These are phyloP conservation scores for Tetropium fuscum DNA, from an alignment of 2,888 invertebrate species.

Conservation along the genomic window DNA sequence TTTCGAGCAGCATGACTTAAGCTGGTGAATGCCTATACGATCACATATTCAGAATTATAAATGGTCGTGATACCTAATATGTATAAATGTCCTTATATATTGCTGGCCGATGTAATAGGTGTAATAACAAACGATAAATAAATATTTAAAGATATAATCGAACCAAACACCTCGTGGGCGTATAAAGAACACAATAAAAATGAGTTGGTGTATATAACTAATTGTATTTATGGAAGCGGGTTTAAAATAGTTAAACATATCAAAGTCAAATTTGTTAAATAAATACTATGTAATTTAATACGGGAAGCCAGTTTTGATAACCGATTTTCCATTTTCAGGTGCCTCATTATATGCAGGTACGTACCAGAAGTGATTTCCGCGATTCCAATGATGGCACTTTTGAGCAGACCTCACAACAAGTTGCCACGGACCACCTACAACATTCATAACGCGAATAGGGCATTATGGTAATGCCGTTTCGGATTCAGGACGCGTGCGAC, in stretches of 20 bases:
- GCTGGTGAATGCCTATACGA: too few species aligned
- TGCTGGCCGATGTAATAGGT: slow-evolving; percentile 4
- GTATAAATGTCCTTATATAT: slow-evolving; percentile 4
- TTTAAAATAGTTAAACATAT: slow-evolving; percentile 12
- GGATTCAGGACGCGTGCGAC: slow-evolving; percentile 44
- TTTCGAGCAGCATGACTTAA: too few species aligned
- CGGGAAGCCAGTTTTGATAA: slow-evolving; percentile 9
- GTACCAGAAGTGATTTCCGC: slow-evolving; percentile 40
- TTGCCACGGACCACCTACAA: slow-evolving; percentile 44
- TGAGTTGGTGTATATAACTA: slow-evolving; percentile 15
- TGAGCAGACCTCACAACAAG: slow-evolving; percentile 44
- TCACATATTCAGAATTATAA: too few species aligned
- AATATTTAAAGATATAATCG: slow-evolving; percentile 15
- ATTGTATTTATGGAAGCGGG: slow-evolving; percentile 16
- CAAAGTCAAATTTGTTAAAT: slow-evolving; percentile 20
- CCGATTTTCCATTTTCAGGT: background rate
- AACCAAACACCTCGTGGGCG: slow-evolving; percentile 5
- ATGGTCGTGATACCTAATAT: slow-evolving; percentile 14
- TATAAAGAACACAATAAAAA: slow-evolving; percentile 16
- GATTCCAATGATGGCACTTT: slow-evolving; percentile 42
- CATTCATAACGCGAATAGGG: slow-evolving; percentile 37
- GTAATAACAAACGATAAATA: slow-evolving; percentile 19
- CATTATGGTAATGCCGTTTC: slow-evolving; percentile 45
- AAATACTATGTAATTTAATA: slow-evolving; percentile 17
- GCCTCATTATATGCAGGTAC: slow-evolving; percentile 20